These are phyloP conservation scores for Ophiothrix spiculata DNA, from an alignment of 35 echinoderm and acorn worm species.

Conservation along the genomic window DNA sequence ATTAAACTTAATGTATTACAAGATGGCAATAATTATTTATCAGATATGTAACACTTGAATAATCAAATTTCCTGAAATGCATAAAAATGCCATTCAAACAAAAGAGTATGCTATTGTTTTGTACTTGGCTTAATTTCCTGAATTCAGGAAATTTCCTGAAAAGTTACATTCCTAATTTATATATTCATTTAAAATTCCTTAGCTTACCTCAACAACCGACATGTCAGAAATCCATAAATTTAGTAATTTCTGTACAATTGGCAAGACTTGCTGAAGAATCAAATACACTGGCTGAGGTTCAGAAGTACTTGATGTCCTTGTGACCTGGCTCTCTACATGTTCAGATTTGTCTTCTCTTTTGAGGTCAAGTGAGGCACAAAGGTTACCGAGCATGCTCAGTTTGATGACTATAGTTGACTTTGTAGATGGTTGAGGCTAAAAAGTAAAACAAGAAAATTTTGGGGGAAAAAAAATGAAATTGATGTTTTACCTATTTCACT, in stretches of 20 bases:
- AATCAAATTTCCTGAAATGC: no score
- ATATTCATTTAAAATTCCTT: no score
- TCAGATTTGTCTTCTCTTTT: slow-evolving; percentile 63
- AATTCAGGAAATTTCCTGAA: no score
- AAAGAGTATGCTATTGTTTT: no score
- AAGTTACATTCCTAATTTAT: no score
- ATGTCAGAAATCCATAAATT: slow-evolving; percentile 82
- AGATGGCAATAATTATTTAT: no score
- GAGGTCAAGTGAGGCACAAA: slow-evolving; percentile 81
- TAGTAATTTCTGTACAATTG: slow-evolving; percentile 82
- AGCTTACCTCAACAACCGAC: slow-evolving; percentile 69
- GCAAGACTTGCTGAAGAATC: slow-evolving; percentile 75
- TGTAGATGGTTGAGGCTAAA: slow-evolving; percentile 67
- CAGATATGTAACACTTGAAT: no score
- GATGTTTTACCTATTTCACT: no score
- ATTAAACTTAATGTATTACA: no score
- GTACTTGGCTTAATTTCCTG: no score
- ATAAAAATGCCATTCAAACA: no score
- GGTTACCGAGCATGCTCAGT: slow-evolving; percentile 87
- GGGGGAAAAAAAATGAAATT: no score
- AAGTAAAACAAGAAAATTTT: neutral
- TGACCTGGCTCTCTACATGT: slow-evolving; percentile 36
- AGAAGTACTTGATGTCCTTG: slow-evolving; percentile 25
- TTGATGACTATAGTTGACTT: slow-evolving; percentile 80
- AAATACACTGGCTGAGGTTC: slow-evolving; percentile 88